Evolutionary conservation across 2,888 invertebrate genomes (phyloP), one percentile per base, ranked within the genome.

Genomic region (Aleiodes alternator): DNA sequence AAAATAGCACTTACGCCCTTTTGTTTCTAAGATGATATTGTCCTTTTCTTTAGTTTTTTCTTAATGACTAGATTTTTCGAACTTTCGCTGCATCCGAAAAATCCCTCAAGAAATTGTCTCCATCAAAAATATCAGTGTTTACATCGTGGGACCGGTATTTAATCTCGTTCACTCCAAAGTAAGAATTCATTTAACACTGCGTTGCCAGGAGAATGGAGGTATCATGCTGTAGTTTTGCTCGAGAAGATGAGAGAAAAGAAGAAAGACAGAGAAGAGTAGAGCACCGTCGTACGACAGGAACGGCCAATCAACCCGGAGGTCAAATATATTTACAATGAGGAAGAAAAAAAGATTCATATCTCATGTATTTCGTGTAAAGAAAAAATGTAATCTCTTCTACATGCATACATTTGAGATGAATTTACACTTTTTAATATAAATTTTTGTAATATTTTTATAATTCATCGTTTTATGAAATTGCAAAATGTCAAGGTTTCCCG

Each of bases 221-320:
- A 9, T 38, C 38, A 38, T 43, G 43, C 43, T 43, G 11, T 11
- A 11, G 43, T 43, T 9, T 43, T 43, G 43, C 43, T 43, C 50
- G 14, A 51, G 31, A 29, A 68, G n/a, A 68, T 38, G 56, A 43
- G 70, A 43, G 56, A 43, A 23, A 23, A 23, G 23, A 23, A 43
- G 51, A 23, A 38, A 48, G 23, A 38, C 29, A 43, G 9, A 43
- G 43, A 43, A 8, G 11, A 43, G 43, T 9, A 43, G 43, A 43
- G 9, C 7, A 9, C 43, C 48, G 56, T n/a, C 56, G 43, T 38
- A 48, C 55, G 43, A 66, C 73, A 69, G 69, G 48, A 73, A 50
- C 51, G 69, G 59, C 69, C 69, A 73, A 69, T 73, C 50, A 73
- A 73, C 73, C 73, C 59, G 48, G 69, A 69, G 73, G 73, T 73